Conservation (phyloP, 2,797 vertebrate genomes). For the Gorsachius magnificus region DNA sequence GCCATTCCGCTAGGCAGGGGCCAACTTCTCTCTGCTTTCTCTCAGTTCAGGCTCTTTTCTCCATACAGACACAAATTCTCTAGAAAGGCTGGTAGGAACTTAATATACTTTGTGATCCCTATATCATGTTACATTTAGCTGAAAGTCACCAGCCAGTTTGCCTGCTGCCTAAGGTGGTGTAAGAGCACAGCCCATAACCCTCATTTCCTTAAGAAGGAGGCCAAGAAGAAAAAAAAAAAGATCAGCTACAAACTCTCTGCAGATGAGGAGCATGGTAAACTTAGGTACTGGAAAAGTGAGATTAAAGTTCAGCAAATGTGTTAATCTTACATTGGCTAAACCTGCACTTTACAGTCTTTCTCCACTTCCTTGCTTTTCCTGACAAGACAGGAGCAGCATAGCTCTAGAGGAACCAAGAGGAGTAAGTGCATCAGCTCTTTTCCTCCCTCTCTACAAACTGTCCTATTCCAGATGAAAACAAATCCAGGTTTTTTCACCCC, state of each 20-base stretch:
- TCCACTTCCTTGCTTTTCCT: not conserved
- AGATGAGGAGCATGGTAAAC: not conserved
- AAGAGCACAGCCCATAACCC: not conserved
- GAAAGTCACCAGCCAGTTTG: not conserved
- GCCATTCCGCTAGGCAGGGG: not conserved
- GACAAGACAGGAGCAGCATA: not conserved
- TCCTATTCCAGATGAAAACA: conserved; percentile 14
- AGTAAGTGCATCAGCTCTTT: not conserved
- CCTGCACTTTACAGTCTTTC: not conserved
- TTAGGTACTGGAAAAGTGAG: not conserved
- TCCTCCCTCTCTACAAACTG: not conserved
- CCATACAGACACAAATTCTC: not conserved
- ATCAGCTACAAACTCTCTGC: not conserved
- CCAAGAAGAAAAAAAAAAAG: not conserved
- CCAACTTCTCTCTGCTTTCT: not conserved
- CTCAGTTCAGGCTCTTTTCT: not conserved
- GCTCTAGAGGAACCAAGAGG: not conserved
- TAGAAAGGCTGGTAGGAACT: not conserved
- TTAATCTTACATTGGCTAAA: not conserved
- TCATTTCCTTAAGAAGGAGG: not conserved
- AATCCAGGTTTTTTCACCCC: not conserved
- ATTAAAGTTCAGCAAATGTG: not conserved
- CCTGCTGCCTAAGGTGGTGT: not conserved
- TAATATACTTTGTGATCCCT: not conserved
- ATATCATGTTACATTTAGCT: not conserved